Base-by-base conservation (phyloP, 2,888 invertebrate species). In the Eremobia ochroleuca region DNA sequence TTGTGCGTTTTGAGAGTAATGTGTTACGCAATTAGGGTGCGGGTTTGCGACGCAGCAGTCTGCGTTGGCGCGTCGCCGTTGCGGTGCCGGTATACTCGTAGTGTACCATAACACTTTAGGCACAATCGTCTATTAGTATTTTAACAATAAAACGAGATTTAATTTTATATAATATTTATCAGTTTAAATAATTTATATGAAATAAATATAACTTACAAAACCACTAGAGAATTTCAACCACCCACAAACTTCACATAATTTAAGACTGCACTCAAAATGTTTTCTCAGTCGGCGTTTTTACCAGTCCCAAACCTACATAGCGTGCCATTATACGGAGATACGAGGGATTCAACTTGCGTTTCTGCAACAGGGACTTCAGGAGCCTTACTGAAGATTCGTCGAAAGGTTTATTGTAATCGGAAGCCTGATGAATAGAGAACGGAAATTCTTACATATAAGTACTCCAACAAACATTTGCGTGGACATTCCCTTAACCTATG, bases 311-410 rank as follows among this genome's bases (percentile, higher is more conserved):
- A 0, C 96, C 96, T 2, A 96, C 95, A 68, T 96, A 96, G n/a
- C 96, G 92, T n/a, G 96, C 96, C 96, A 96, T 95, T 6, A 96
- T 95, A 65, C 96, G 90, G 21, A 96, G 92, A 83, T 96, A 96
- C 0, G 96, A 96, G 0, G 96, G 95, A 83, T 95, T 96, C 21
- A 96, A 84, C 83, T 95, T 96, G 31, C 96, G 91, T 85, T 96
- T 96, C 79, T 92, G 92, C 55, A 96, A 85, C 28, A 96, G 89
- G 5, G 93, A 93, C 80, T 93, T 95, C 11, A 96, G 79, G 40
- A 94, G 91, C 64, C 89, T 93, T 87, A 94, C 94, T 15, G 95
- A 95, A 13, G 93, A 90, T 49, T 94, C 95, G 72, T 95, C 93
- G 75, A 96, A 96, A 43, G 93, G 93, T 79, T 86, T 93, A 86